Percentiles rank a stretch among this genome's conserved stretches.
Evolutionary conservation across 2,888 invertebrate species (phyloP).

Genomic region (Latheticus oryzae): DNA sequence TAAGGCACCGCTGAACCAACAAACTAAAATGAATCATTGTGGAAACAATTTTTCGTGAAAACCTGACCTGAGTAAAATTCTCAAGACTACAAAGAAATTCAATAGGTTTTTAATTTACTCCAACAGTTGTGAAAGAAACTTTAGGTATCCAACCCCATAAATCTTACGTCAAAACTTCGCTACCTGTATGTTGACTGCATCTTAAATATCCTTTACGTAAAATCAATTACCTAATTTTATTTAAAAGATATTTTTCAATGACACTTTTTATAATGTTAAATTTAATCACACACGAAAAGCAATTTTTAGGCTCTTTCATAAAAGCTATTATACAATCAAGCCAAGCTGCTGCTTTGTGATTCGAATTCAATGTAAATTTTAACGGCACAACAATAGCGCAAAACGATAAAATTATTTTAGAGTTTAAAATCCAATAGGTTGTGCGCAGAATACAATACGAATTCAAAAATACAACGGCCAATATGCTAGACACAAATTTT

Average conservation of each 20-base stretch:
- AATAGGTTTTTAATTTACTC: conserved; percentile 49
- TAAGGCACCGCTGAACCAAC: conserved; percentile 37
- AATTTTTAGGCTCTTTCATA: conserved; percentile 3
- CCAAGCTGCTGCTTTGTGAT: conserved; percentile 26
- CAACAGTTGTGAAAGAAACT: conserved; percentile 49
- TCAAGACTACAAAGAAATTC: conserved; percentile 44
- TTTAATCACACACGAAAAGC: conserved; percentile 1
- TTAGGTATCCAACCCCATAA: conserved; percentile 48
- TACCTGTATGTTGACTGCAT: conserved; percentile 52
- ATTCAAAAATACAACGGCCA: neutral
- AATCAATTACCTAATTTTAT: conserved; percentile 17
- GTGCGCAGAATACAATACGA: conserved; percentile 35
- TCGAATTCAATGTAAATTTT: conserved; percentile 38
- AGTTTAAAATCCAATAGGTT: conserved; percentile 31
- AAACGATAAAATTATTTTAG: conserved; percentile 36
- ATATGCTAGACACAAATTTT: no score
- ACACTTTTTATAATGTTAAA: conserved; percentile 5
- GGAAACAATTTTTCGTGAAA: conserved; percentile 42
- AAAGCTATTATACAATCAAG: conserved; percentile 24
- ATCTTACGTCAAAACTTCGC: conserved; percentile 52
- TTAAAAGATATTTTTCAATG: no score
- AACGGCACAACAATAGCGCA: conserved; percentile 35
- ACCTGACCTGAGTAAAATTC: conserved; percentile 47
- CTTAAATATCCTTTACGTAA: conserved; percentile 39
- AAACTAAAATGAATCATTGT: conserved; percentile 44